Conservation (phyloP, 2,113 vertebrate genomes). For the Oreocharis arfaki region DNA sequence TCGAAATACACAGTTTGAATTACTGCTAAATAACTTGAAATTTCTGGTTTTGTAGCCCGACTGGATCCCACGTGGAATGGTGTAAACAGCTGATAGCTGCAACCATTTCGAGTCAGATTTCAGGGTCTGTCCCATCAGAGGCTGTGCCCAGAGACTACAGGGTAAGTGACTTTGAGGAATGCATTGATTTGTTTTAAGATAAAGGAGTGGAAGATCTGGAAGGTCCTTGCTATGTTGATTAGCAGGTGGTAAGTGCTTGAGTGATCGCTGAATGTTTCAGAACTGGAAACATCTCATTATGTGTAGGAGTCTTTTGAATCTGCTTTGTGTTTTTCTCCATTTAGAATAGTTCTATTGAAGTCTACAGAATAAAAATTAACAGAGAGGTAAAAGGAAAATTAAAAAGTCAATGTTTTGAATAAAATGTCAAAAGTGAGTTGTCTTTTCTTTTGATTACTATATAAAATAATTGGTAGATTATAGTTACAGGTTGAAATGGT, state of each 20-base stretch:
- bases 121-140: conserved; percentile 78
- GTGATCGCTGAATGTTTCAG: not conserved
- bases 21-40: not conserved
- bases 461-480: not conserved
- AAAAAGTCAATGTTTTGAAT: not conserved
- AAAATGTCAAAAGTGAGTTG: not conserved
- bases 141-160: conserved; percentile 79
- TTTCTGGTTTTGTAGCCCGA: conserved; percentile 77
- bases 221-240: not conserved
- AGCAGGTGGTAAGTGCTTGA: not conserved
- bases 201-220: not conserved
- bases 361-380: not conserved
- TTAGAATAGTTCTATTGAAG: not conserved
- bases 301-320: not conserved
- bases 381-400: not conserved
- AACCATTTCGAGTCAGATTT: conserved; percentile 95
- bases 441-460: not conserved
- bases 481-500: not conserved
- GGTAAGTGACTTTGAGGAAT: conserved; percentile 71
- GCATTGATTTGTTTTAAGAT: not conserved
- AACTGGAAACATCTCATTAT: not conserved
- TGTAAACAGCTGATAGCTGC: conserved; percentile 99
- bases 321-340: not conserved
- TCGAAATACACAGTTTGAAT: not conserved
- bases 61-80: conserved; percentile 97